Conservation (phyloP, 2,888 invertebrate genomes). For the Machimus atricapillus region DNA sequence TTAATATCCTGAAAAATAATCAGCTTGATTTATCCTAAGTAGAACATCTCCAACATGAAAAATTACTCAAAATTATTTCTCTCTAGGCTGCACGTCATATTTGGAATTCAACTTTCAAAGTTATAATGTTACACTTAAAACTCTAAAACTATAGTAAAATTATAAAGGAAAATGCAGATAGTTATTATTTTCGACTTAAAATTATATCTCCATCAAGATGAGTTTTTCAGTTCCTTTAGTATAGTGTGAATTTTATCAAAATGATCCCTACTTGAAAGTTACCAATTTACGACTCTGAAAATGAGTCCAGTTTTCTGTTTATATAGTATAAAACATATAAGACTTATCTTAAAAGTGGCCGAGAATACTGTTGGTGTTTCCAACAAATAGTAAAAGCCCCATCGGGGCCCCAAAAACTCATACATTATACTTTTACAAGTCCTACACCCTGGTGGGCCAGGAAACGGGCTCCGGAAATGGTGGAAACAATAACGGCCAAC, state of each 20-base stretch:
- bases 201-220: not conserved
- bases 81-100: too few species aligned
- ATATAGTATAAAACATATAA: not conserved
- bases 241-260: not conserved
- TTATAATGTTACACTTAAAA: too few species aligned
- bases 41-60: too few species aligned
- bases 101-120: too few species aligned
- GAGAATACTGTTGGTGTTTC: not conserved
- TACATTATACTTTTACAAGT: not conserved
- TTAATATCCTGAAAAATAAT: too few species aligned
- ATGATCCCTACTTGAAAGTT: not conserved
- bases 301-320: not conserved
- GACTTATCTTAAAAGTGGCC: not conserved
- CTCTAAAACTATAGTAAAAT: not conserved
- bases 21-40: too few species aligned
- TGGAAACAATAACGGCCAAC: slow-evolving; percentile 26
- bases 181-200: not conserved
- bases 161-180: not conserved
- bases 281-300: not conserved
- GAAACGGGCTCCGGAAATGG: not conserved
- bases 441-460: not conserved
- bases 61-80: too few species aligned
- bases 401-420: not conserved
- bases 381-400: not conserved
- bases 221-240: not conserved